Evolutionary conservation across 2,113 vertebrate species (phyloP).

Genomic region (Sakesphorus luctuosus): DNA sequence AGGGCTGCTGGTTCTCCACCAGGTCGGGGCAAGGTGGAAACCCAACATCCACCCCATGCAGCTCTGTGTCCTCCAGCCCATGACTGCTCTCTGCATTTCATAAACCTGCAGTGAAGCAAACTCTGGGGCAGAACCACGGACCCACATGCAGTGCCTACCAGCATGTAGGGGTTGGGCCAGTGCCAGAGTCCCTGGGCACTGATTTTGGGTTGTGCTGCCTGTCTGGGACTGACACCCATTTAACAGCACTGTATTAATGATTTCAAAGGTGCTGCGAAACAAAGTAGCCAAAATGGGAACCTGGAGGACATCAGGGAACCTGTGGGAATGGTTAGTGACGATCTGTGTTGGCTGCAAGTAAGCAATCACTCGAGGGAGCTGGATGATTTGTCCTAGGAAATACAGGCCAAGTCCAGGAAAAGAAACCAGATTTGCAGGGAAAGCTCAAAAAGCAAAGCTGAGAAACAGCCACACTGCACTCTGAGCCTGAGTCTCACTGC

Average conservation of each 20-base stretch:
- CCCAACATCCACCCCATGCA: too few relatives aligned
- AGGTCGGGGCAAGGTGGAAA: background rate
- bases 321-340: background rate
- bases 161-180: accelerated
- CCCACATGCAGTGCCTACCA: background rate
- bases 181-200: background rate
- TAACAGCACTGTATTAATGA: background rate
- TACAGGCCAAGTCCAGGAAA: background rate
- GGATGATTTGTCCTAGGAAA: background rate
- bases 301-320: background rate
- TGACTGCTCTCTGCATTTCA: background rate
- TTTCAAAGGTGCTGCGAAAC: background rate
- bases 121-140: background rate
- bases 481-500: background rate
- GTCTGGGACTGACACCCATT: background rate
- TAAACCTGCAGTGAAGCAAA: background rate
- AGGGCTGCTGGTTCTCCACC: accelerated
- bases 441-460: background rate
- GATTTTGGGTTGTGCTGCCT: background rate
- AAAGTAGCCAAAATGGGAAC: accelerated
- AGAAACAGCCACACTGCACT: background rate
- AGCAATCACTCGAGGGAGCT: background rate
- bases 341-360: background rate
- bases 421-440: accelerated
- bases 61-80: background rate